Evolutionary conservation across 2,797 vertebrate species (phyloP), one percentile per base, ranked within the genome.

Genomic region (Acomys russatus): DNA sequence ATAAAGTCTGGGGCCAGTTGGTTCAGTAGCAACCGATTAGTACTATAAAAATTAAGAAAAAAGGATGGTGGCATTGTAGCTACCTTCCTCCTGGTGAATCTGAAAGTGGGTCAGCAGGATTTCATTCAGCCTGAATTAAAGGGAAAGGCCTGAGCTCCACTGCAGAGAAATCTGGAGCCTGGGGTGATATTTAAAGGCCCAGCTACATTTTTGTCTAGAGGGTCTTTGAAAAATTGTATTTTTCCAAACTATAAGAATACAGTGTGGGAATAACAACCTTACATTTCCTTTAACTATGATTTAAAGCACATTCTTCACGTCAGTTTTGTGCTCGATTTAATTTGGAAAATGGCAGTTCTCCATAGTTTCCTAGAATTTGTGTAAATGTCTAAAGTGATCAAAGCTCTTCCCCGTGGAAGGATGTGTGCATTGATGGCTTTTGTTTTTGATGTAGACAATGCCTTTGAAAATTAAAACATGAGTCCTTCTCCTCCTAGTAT

Each of bases 61-160:
- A 90, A 68, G 7, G 38, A 51, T 59, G n/a, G 91, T 3, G 1
- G 38, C n/a, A 38, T 66, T 59, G 82, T 80, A 84, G 54, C 28
- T 74, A 7, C 28, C 33, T 92, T 96, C 64, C 20, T 92, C 80
- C 51, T 90, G 74, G 68, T 78, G 51, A 92, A 17, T 94, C 68
- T 56, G 23, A 92, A 93, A 97, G 84, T 95, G 91, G 90, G 92
- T 94, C 92, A 93, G 14, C 82, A 22, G 56, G 85, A 93, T 96
- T 96, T 95, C 64, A 85, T 79, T 96, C 92, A 64, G 51, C 73
- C 80, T 79, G 77, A 96, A 88, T 96, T 95, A 92, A 86, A 88
- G 88, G 73, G 92, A 95, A 49, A 64, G 74, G 88, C 59, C 84
- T 44, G 71, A 90, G 73, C 56, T 90, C 92, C 28, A 15, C 11